Evolutionary conservation across 2,797 vertebrate genomes (phyloP), one percentile per base, ranked within the genome.

Genomic region (Lepilemur septentrionalis): DNA sequence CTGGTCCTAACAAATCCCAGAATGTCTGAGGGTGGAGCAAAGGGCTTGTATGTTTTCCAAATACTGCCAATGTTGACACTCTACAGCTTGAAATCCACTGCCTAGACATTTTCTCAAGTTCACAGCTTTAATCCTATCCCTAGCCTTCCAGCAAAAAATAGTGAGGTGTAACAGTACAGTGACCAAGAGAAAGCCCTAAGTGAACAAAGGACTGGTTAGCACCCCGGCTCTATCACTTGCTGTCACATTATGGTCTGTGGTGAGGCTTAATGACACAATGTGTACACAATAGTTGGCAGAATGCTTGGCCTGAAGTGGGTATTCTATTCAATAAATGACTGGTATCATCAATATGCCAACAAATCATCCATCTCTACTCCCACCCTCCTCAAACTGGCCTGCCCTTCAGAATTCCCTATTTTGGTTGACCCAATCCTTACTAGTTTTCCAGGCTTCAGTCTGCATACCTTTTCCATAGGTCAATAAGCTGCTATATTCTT

Each of bases 61-160:
- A 35, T 86, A 91, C 15, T 22, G 6, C n/a, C 83, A 70, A 87
- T 67, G 43, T 18, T 92, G 55, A 87, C 70, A 86, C 18, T 94
- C 43, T 73, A 59, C 18, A 91, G 59, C 70, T 25, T 87, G 55
- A 89, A 94, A 96, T 48, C 75, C 50, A 85, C 43, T 90, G 59
- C 28, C 72, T n/a, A 86, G 43, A 72, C 25, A 59, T 41, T 75
- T 89, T 79, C 78, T 95, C 43, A 92, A 69, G 25, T 83, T 96
- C 85, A 57, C 41, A 93, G 65, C 52, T 96, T 95, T 93, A 87
- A 96, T 83, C 32, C 73, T 90, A 94, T 52, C 41, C 50, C 38
- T 72, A 87, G 43, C 7, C 13, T 80, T 17, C 30, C 6, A 2
- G 30, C 30, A 70, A 70, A 78, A 30, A 78, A 23, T 0, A 89